Percentiles rank a stretch among this genome's conserved stretches.
These are phyloP conservation scores for Andricus curvator DNA, from an alignment of 2,888 invertebrate genomes.

Conservation along the genomic window DNA sequence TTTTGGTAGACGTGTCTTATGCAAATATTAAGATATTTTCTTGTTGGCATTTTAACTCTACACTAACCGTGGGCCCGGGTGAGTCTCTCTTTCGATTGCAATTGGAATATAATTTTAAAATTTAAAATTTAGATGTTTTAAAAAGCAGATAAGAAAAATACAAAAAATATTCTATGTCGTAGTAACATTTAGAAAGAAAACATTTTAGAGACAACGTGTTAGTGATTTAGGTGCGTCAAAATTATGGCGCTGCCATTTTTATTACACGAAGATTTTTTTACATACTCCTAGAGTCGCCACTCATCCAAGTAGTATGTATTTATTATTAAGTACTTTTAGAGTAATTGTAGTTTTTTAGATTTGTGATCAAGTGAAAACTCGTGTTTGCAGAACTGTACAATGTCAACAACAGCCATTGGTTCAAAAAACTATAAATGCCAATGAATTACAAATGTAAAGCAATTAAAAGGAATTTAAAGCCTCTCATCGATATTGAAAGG, in stretches of 20 bases:
- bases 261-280: slow-evolving; percentile 15
- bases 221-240: slow-evolving; percentile 20
- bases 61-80: slow-evolving; percentile 67
- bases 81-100: slow-evolving; percentile 68
- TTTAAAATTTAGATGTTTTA: not conserved
- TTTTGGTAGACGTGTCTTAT: slow-evolving; percentile 72
- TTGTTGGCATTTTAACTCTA: slow-evolving; percentile 75
- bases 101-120: not conserved
- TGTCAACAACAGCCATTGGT: not conserved
- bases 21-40: slow-evolving; percentile 72
- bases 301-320: slow-evolving; percentile 17
- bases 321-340: not conserved
- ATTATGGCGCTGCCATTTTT: slow-evolving; percentile 26
- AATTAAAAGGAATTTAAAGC: not conserved
- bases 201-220: not conserved
- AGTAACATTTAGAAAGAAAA: not conserved
- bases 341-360: slow-evolving; percentile 27
- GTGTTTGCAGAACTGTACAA: slow-evolving; percentile 35
- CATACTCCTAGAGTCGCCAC: slow-evolving; percentile 13
- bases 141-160: not conserved
- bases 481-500: slow-evolving; percentile 14
- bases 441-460: not conserved
- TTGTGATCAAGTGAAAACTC: slow-evolving; percentile 7
- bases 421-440: not conserved
- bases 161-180: not conserved